Evolutionary conservation across 1,140 invertebrate genomes (phyloP).

Genomic region (Plectus sambesii): DNA sequence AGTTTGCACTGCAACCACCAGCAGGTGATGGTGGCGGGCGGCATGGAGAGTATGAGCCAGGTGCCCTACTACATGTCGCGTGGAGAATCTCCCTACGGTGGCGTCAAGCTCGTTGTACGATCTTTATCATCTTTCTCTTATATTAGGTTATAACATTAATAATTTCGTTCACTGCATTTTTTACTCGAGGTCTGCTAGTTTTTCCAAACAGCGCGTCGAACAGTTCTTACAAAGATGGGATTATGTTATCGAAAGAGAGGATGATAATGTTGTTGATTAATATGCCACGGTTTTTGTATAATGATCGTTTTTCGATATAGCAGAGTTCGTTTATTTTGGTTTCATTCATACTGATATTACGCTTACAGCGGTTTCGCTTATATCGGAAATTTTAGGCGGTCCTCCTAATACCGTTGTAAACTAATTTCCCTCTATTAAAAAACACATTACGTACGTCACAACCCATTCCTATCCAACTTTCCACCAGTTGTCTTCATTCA

Average conservation of each 20-base stretch:
- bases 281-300: too few species aligned
- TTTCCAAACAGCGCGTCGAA: too few species aligned
- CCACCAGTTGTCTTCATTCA: constrained; percentile 46
- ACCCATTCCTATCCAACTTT: constrained; percentile 2
- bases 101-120: constrained; percentile 62
- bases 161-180: too few species aligned
- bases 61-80: constrained; percentile 83
- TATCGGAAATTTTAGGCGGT: neutral
- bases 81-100: constrained; percentile 79
- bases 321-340: too few species aligned
- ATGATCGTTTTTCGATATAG: too few species aligned
- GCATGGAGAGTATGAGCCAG: constrained; percentile 99
- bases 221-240: too few species aligned
- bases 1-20: constrained; percentile 63
- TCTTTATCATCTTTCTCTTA: constrained; percentile 2
- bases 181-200: too few species aligned
- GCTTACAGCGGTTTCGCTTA: neutral
- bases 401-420: too few species aligned
- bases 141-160: constrained; percentile 13
- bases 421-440: too few species aligned
- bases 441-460: too few species aligned
- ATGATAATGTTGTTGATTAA: too few species aligned
- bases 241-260: too few species aligned
- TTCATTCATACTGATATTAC: constrained; percentile 1
- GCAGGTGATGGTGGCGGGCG: constrained; percentile 63